phyloP scores from a whole-genome alignment of 2,113 vertebrate genomes.

The Elachura formosa region DNA sequence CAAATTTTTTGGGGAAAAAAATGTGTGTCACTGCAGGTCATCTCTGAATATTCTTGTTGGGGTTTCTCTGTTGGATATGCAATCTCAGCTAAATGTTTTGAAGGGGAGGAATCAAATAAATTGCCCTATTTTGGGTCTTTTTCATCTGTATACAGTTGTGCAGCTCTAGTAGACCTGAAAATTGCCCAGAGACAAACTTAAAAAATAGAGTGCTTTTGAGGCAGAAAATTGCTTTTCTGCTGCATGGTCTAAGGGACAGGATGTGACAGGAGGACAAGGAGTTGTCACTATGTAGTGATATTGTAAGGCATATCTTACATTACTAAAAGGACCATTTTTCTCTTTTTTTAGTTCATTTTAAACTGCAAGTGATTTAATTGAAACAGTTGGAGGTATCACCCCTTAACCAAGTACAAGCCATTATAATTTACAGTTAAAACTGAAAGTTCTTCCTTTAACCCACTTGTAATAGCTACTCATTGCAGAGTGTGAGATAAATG shows the following conservation, averaged over 20 bases:
- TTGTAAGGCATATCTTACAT: conserved; percentile 64
- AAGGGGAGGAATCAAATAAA: conserved; percentile 79
- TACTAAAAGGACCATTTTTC: conserved; percentile 64
- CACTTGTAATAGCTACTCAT: neutral
- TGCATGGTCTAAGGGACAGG: conserved; percentile 71
- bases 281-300: conserved; percentile 65
- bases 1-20: conserved; percentile 60
- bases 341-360: conserved; percentile 56
- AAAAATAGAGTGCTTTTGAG: conserved; percentile 79
- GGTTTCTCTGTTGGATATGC: conserved; percentile 72
- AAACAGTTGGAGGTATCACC: neutral
- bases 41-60: conserved; percentile 67
- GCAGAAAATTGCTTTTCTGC: conserved; percentile 83
- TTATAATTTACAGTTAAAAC: conserved; percentile 6
- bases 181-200: conserved; percentile 80
- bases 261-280: conserved; percentile 74
- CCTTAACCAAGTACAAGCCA: neutral
- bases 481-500: neutral
- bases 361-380: conserved; percentile 15
- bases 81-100: conserved; percentile 80
- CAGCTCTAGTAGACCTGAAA: conserved; percentile 81
- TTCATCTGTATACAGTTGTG: conserved; percentile 78
- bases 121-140: conserved; percentile 77
- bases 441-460: neutral
- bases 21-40: conserved; percentile 63